phyloP scores from a whole-genome alignment of 1,140 invertebrate species.

The Penaeus chinensis region DNA sequence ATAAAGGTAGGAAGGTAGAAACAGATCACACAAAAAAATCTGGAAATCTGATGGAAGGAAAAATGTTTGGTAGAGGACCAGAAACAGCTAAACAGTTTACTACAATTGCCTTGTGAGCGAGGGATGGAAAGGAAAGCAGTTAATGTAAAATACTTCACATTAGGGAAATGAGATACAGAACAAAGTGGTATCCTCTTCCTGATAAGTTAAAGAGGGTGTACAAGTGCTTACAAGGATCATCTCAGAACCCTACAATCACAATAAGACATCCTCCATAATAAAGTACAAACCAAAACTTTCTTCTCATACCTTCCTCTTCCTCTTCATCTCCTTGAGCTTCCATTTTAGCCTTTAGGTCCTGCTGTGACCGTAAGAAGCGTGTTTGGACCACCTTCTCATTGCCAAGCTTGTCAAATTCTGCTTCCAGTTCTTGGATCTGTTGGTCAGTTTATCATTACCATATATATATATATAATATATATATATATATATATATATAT shows the following conservation, averaged over 20 bases:
- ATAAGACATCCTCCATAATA: not conserved
- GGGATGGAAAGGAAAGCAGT: no score
- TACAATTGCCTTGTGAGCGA: no score
- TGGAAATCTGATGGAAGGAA: no score
- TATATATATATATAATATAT: not conserved
- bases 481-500: not conserved
- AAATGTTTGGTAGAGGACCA: no score
- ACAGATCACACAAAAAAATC: no score
- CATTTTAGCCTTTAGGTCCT: constrained; percentile 77
- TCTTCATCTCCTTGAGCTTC: constrained; percentile 70
- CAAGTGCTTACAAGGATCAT: not conserved
- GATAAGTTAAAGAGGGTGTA: not conserved
- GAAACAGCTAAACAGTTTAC: no score
- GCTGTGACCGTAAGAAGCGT: constrained; percentile 89
- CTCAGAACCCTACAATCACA: constrained; percentile 63
- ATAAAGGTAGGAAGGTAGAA: no score
- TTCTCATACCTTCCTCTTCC: constrained; percentile 64
- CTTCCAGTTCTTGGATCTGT: constrained; percentile 86
- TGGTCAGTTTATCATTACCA: constrained; percentile 41
- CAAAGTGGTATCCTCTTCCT: no score
- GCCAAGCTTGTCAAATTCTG: constrained; percentile 85
- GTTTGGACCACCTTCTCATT: constrained; percentile 78
- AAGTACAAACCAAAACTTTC: constrained; percentile 62
- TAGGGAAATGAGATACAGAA: no score
- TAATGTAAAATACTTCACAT: no score